Evolutionary conservation across 2,113 vertebrate genomes (phyloP).

Genomic region (Thinocorus orbignyianus): DNA sequence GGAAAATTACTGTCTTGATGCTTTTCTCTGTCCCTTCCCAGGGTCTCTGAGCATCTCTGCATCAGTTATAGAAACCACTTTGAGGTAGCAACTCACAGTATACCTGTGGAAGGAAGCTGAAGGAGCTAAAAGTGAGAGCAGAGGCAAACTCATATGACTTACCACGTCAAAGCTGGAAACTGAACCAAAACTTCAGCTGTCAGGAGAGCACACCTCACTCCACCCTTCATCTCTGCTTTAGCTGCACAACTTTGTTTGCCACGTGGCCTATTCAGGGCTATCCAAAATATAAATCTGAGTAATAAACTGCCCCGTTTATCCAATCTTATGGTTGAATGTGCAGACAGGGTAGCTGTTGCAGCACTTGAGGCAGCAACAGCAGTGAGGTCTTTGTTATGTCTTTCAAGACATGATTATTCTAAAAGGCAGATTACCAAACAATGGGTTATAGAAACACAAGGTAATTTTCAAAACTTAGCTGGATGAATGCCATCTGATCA

Average conservation of each 20-base stretch:
- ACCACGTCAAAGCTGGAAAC: neutral
- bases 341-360: neutral
- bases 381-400: neutral
- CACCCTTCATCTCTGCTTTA: neutral
- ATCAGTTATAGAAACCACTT: neutral
- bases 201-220: neutral
- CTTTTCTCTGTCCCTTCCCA: neutral
- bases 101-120: neutral
- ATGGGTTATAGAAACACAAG: neutral
- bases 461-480: neutral
- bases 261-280: neutral
- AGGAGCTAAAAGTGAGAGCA: neutral
- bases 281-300: neutral
- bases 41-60: neutral
- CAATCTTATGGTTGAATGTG: neutral
- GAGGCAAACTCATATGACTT: neutral
- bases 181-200: neutral
- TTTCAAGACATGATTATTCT: neutral
- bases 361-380: neutral
- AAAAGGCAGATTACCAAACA: neutral
- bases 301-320: neutral
- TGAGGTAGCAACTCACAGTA: neutral
- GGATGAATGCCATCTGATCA: neutral
- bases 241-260: neutral
- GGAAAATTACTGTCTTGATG: neutral